These are phyloP conservation scores for Epicampocera succincta DNA, from an alignment of 2,888 invertebrate genomes.

Conservation along the genomic window DNA sequence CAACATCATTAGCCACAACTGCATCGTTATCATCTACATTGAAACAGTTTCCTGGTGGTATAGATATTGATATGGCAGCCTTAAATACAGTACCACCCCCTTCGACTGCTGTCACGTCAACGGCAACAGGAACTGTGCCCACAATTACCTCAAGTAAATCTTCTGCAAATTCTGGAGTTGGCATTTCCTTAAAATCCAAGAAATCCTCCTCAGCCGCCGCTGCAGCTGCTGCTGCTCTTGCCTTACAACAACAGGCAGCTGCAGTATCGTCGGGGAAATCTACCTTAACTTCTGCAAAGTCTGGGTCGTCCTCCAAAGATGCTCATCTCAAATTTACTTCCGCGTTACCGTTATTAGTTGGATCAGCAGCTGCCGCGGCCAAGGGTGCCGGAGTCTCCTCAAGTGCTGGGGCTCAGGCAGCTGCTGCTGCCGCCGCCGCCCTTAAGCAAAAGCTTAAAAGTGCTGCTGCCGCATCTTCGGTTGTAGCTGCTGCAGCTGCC, in stretches of 20 bases:
- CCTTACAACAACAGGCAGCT: conserved; percentile 69
- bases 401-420: conserved; percentile 70
- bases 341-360: conserved; percentile 75
- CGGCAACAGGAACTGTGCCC: conserved; percentile 69
- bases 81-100: conserved; percentile 70
- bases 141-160: conserved; percentile 73
- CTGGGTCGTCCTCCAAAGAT: conserved; percentile 71
- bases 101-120: conserved; percentile 63
- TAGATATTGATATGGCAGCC: conserved; percentile 72
- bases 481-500: conserved; percentile 73
- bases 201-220: conserved; percentile 60
- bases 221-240: conserved; percentile 65
- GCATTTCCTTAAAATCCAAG: conserved; percentile 55
- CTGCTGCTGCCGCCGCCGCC: conserved; percentile 76
- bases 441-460: conserved; percentile 77
- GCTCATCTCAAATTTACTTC: conserved; percentile 78
- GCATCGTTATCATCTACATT: conserved; percentile 62
- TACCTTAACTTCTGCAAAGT: conserved; percentile 70
- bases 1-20: conserved; percentile 71
- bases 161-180: conserved; percentile 57
- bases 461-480: conserved; percentile 72
- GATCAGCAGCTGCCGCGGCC: conserved; percentile 77
- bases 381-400: conserved; percentile 72
- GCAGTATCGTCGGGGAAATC: conserved; percentile 68
- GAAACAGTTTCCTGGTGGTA: conserved; percentile 38